phyloP scores from a whole-genome alignment of 2,113 vertebrate genomes.

The Oryzias javanicus region DNA sequence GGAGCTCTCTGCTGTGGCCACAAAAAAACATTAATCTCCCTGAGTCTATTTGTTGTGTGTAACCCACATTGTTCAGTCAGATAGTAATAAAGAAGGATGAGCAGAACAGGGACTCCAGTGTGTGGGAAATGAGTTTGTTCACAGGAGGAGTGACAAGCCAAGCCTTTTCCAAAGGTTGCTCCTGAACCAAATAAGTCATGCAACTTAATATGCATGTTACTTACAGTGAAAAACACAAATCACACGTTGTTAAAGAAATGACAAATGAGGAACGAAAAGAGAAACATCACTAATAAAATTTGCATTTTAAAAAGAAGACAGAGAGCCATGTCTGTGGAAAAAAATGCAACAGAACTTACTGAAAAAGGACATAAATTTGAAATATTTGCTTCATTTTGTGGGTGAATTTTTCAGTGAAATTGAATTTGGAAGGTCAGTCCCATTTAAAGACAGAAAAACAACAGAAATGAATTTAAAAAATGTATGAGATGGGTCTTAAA shows the following conservation, averaged over 20 bases:
- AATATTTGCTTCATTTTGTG: not conserved
- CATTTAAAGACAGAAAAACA: not conserved
- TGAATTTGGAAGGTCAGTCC: not conserved
- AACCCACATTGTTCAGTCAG: slow-evolving; percentile 50
- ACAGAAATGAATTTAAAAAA: not conserved
- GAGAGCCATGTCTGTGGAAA: not conserved
- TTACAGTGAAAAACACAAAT: too few relatives aligned
- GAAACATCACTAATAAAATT: not conserved
- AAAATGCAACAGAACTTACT: not conserved
- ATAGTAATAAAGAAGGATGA: slow-evolving; percentile 44
- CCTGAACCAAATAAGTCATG: slow-evolving; percentile 4
- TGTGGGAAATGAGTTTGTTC: slow-evolving; percentile 27
- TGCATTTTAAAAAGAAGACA: not conserved
- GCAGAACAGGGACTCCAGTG: slow-evolving; percentile 16
- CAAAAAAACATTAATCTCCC: slow-evolving; percentile 63
- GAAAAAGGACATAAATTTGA: not conserved
- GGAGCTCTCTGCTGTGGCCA: slow-evolving; percentile 41
- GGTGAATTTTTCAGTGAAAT: not conserved
- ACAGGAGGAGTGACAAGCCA: slow-evolving; percentile 16
- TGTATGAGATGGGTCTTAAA: too few relatives aligned
- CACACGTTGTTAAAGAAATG: too few relatives aligned
- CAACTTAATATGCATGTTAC: not conserved
- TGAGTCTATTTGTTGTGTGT: slow-evolving; percentile 36
- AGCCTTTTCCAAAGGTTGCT: slow-evolving; percentile 3
- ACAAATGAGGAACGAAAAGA: too few relatives aligned